phyloP scores from a whole-genome alignment of 2,797 vertebrate species.

The Acanthopagrus latus region DNA sequence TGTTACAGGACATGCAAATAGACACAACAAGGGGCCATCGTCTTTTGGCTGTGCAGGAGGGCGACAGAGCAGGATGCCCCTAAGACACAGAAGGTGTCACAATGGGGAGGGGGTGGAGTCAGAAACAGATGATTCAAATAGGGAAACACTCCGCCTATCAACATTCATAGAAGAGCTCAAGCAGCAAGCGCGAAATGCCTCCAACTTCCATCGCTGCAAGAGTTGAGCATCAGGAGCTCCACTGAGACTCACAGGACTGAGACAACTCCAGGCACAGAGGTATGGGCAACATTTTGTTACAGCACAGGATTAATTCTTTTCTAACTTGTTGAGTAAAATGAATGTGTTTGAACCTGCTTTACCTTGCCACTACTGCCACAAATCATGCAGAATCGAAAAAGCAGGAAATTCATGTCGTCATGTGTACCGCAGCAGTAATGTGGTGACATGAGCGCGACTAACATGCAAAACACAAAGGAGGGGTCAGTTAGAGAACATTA shows the following conservation, averaged over 20 bases:
- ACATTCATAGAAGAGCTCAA: not conserved
- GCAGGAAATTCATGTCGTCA: not conserved
- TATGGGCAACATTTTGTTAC: not conserved
- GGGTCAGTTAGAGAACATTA: no score
- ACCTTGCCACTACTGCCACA: not conserved
- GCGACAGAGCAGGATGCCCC: not conserved
- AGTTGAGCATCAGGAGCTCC: not conserved
- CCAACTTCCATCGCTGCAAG: no score
- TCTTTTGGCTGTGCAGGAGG: not conserved
- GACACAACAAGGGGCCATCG: not conserved
- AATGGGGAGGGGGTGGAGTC: constrained; percentile 33
- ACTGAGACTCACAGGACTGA: not conserved
- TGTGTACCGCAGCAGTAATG: not conserved
- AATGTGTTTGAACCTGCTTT: not conserved
- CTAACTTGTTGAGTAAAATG: no score
- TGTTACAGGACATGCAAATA: not conserved
- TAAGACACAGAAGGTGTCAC: constrained; percentile 6
- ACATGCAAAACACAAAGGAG: not conserved
- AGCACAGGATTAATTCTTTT: not conserved
- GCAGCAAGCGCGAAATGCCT: not conserved
- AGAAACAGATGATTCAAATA: not conserved
- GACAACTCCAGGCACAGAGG: constrained; percentile 33
- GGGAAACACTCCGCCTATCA: not conserved
- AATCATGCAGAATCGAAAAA: not conserved
- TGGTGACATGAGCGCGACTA: not conserved